Evolutionary conservation across 2,888 invertebrate species (phyloP).

Genomic region (Latheticus oryzae): DNA sequence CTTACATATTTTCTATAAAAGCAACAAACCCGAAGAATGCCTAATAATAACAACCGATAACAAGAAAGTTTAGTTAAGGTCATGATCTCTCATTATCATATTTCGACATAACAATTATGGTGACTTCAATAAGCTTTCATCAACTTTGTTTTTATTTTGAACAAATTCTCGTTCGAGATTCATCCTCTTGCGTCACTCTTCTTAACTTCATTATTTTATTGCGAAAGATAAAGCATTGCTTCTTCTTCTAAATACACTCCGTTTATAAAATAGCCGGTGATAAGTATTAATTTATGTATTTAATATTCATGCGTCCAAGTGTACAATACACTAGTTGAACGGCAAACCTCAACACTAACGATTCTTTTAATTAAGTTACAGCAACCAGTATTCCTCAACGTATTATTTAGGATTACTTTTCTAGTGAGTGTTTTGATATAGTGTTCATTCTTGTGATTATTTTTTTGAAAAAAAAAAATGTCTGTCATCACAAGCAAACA

Average conservation of each 20-base stretch:
- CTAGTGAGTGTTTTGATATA: constrained; percentile 17
- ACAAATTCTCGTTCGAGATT: constrained; percentile 34
- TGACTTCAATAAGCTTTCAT: constrained; percentile 22
- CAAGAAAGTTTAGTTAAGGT: constrained; percentile 45
- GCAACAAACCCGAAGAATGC: constrained; percentile 7
- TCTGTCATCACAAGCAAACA: constrained; percentile 41
- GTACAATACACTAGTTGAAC: constrained; percentile 27
- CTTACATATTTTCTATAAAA: too few species aligned
- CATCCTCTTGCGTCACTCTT: constrained; percentile 43
- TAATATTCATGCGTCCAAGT: constrained; percentile 41
- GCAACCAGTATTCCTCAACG: constrained; percentile 29
- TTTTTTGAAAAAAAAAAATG: constrained; percentile 34
- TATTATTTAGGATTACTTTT: constrained; percentile 30
- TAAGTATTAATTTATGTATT: constrained; percentile 36
- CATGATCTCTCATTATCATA: constrained; percentile 53
- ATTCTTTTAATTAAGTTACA: constrained; percentile 24
- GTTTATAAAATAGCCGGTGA: constrained; percentile 42
- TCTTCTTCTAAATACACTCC: constrained; percentile 41
- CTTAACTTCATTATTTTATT: constrained; percentile 35
- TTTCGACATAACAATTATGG: constrained; percentile 42
- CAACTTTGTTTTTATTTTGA: constrained; percentile 29
- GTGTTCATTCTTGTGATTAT: constrained; percentile 11
- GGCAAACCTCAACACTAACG: constrained; percentile 30
- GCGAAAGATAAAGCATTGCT: constrained; percentile 41
- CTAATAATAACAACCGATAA: constrained; percentile 33